phyloP scores from a whole-genome alignment of 2,113 vertebrate genomes.

The Calcarius ornatus region DNA sequence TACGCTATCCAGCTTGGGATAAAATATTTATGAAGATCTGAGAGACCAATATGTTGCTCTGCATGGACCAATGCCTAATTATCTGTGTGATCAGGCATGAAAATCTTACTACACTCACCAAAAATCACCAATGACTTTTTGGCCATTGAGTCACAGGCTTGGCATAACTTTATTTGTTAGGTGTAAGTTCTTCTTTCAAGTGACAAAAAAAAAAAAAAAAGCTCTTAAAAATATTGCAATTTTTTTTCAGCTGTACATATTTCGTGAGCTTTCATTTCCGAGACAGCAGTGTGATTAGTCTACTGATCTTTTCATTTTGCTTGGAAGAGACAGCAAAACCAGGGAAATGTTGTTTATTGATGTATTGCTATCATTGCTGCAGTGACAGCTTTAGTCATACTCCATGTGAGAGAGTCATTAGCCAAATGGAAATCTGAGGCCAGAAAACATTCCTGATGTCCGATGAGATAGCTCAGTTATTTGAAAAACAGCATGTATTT shows the following conservation, averaged over 20 bases:
- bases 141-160: background rate
- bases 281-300: background rate
- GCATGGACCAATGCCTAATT: background rate
- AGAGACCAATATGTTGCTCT: background rate
- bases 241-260: background rate
- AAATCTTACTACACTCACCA: background rate
- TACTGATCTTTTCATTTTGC: conserved; percentile 26
- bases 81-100: background rate
- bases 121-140: background rate
- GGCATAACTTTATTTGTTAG: background rate
- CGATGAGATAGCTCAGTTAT: conserved; percentile 38
- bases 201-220: background rate
- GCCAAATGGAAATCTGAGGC: conserved; percentile 67
- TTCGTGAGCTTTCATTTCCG: conserved; percentile 30
- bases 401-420: conserved; percentile 61
- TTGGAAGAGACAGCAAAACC: conserved; percentile 21
- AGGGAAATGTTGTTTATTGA: conserved; percentile 59
- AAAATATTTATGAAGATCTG: background rate
- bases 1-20: background rate
- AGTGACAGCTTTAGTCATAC: conserved; percentile 70
- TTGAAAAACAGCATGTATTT: conserved; percentile 57
- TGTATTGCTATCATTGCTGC: conserved; percentile 53
- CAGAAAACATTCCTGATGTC: conserved; percentile 57
- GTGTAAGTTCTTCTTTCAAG: background rate
- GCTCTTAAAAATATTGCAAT: no score